phyloP scores from a whole-genome alignment of 2,113 vertebrate species.

The Burhinus oedicnemus region DNA sequence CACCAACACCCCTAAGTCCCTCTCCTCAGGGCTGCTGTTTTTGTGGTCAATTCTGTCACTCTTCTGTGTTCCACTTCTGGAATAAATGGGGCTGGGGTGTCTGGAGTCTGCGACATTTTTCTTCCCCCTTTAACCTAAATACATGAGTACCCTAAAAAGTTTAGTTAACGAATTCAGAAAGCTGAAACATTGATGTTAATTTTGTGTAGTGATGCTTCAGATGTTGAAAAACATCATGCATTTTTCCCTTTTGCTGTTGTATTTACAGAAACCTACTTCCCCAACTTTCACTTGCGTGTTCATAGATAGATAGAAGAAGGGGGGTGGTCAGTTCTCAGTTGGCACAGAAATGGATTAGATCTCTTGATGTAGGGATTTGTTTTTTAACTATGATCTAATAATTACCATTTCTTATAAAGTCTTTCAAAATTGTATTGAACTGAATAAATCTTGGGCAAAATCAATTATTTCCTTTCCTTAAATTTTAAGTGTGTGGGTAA shows the following conservation, averaged over 20 bases:
- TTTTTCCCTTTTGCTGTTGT: background rate
- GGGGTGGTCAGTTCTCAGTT: background rate
- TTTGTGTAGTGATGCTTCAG: background rate
- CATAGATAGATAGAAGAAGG: background rate
- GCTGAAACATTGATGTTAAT: background rate
- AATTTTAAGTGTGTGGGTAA: background rate
- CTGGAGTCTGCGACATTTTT: background rate
- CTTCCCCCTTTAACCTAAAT: background rate
- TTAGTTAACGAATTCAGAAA: background rate
- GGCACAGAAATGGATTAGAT: background rate
- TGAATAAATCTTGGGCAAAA: background rate
- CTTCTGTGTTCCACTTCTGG: background rate
- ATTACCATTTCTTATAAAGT: background rate
- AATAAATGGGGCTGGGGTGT: background rate
- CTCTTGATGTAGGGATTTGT: background rate
- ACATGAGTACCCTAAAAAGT: background rate
- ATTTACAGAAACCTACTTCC: background rate
- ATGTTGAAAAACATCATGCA: background rate
- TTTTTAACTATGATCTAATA: background rate
- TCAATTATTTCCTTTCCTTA: background rate
- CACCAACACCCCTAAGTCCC: background rate
- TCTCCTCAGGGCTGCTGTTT: background rate
- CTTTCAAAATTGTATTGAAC: background rate
- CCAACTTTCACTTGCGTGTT: background rate
- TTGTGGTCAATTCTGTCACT: background rate